Evolutionary conservation across 1,140 invertebrate species (phyloP).

Genomic region (Belonocnema kinseyi): DNA sequence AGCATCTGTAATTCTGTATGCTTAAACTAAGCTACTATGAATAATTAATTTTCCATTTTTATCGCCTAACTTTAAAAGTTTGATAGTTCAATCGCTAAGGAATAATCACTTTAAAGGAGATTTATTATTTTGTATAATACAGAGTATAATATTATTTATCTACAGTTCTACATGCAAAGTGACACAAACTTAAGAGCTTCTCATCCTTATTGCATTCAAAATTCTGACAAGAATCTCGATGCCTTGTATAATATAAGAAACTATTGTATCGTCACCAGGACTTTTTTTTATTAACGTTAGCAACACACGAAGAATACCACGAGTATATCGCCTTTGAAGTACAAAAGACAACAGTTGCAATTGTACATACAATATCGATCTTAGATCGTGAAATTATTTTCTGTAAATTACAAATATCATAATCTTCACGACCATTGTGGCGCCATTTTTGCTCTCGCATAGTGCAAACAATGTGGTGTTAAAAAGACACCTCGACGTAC

Average conservation of each 20-base stretch:
- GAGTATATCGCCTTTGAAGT: conserved; percentile 31
- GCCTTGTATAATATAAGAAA: conserved; percentile 22
- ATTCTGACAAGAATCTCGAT: conserved; percentile 20
- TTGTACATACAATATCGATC: conserved; percentile 19
- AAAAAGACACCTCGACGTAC: conserved; percentile 53
- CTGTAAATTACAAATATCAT: neutral
- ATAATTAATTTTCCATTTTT: neutral
- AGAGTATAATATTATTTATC: neutral
- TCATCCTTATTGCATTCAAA: conserved; percentile 10
- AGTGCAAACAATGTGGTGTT: conserved; percentile 17
- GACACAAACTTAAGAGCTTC: neutral
- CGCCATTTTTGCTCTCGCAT: neutral
- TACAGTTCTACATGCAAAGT: neutral
- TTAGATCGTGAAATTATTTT: conserved; percentile 1
- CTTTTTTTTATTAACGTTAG: conserved; percentile 4
- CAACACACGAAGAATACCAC: conserved; percentile 4
- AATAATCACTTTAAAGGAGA: too few species aligned
- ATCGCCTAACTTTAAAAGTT: neutral
- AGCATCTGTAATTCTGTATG: too few species aligned
- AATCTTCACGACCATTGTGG: neutral
- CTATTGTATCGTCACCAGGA: neutral
- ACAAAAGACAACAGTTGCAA: conserved; percentile 22
- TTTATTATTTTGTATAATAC: too few species aligned
- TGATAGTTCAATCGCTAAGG: neutral
- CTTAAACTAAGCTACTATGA: neutral